Conservation (phyloP, 2,888 invertebrate genomes). For the Temnothorax unifasciatus region DNA sequence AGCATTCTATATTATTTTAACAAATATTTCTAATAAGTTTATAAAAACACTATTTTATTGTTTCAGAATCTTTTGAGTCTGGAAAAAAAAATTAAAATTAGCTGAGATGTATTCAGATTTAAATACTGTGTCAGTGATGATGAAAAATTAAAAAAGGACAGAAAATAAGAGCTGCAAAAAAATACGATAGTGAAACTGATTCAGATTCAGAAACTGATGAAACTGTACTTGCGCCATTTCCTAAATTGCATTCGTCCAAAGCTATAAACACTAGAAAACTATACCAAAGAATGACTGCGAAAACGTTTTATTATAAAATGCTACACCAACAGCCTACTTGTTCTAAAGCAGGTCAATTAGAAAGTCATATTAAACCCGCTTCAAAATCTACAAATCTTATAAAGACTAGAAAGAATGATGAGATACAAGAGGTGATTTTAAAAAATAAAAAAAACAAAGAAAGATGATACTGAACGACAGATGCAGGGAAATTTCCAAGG, state of each 20-base stretch:
- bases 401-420: no score
- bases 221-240: background rate
- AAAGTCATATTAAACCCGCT: no score
- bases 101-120: background rate
- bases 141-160: background rate
- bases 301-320: no score
- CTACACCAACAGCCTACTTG: no score
- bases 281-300: no score
- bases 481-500: no score
- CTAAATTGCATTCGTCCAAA: background rate
- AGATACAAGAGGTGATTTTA: no score
- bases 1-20: background rate
- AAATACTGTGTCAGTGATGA: conserved; percentile 5
- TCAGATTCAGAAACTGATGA: background rate
- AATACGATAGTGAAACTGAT: background rate
- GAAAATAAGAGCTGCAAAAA: background rate
- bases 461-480: no score
- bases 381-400: no score
- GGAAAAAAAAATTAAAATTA: conserved; percentile 20
- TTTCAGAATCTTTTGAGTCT: background rate
- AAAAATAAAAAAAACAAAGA: no score
- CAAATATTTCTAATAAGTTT: background rate
- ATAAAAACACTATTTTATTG: no score
- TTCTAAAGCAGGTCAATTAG: no score
- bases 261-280: background rate